Percentiles rank a stretch among this genome's conserved stretches.
Evolutionary conservation across 2,113 vertebrate genomes (phyloP).

Genomic region (Urocynchramus pylzowi): DNA sequence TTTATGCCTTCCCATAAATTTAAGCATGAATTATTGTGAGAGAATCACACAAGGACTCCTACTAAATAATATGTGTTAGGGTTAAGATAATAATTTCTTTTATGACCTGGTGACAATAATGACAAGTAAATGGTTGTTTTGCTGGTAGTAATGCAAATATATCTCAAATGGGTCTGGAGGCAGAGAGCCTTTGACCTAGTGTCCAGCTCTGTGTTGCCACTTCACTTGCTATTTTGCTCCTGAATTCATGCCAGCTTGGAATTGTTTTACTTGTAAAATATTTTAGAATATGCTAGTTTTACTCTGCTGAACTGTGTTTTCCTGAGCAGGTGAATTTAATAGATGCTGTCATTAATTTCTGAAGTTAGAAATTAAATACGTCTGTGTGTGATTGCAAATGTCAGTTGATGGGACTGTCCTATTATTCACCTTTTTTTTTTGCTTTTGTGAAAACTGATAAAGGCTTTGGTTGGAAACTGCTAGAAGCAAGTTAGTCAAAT

Average conservation of each 20-base stretch:
- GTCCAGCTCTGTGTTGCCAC: neutral
- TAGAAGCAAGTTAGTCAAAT: neutral
- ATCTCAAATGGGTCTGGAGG: neutral
- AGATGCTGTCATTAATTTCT: neutral
- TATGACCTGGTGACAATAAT: neutral
- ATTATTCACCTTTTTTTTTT: neutral
- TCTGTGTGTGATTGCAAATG: neutral
- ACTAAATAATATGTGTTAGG: neutral
- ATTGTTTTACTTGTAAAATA: neutral
- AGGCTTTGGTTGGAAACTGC: neutral
- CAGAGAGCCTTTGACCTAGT: neutral
- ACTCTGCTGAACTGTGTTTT: neutral
- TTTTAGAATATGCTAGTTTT: neutral
- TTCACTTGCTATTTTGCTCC: neutral
- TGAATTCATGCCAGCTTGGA: neutral
- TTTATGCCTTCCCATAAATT: constrained; percentile 24
- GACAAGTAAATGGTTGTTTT: neutral
- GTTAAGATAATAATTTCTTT: constrained; percentile 15
- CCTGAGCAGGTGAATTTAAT: neutral
- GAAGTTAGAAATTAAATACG: neutral
- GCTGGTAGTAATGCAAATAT: neutral
- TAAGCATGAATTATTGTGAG: constrained; percentile 7
- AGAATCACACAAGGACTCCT: neutral
- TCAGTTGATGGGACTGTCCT: neutral
- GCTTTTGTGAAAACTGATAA: neutral